phyloP scores from a whole-genome alignment of 2,888 invertebrate genomes.

The Catocala fraxini region DNA sequence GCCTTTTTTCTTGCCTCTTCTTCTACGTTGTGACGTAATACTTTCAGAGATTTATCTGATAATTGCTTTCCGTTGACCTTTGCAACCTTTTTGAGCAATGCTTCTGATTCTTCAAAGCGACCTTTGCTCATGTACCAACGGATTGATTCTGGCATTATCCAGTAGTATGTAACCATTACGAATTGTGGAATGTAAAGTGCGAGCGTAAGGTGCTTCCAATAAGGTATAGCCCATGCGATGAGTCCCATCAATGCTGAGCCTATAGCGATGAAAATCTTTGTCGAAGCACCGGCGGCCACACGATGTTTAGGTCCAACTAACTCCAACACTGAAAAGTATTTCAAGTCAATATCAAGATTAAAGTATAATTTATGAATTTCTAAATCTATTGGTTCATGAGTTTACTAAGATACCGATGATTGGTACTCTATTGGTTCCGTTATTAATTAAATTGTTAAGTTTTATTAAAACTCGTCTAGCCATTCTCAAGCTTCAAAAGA shows the following conservation, averaged over 20 bases:
- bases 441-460: too few relatives aligned
- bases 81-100: conserved; percentile 88
- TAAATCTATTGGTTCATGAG: too few relatives aligned
- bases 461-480: too few relatives aligned
- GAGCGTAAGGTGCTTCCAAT: conserved; percentile 90
- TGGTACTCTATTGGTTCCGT: too few relatives aligned
- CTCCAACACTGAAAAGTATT: conserved; percentile 88
- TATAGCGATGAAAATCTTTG: conserved; percentile 90
- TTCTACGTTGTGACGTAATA: conserved; percentile 60
- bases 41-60: conserved; percentile 68
- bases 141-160: conserved; percentile 91
- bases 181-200: conserved; percentile 91
- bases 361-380: conserved; percentile 17
- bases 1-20: conserved; percentile 59
- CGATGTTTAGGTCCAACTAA: conserved; percentile 91
- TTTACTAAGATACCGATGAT: too few relatives aligned
- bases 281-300: conserved; percentile 90
- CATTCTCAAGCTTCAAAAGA: too few relatives aligned
- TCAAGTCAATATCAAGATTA: not conserved
- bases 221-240: conserved; percentile 89
- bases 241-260: conserved; percentile 91
- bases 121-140: conserved; percentile 93
- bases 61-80: conserved; percentile 83
- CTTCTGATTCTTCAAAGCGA: conserved; percentile 89
- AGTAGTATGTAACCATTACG: conserved; percentile 89